Percentiles rank a stretch among this genome's conserved stretches.
phyloP scores from a whole-genome alignment of 2,113 vertebrate genomes.

The Candoia aspera region DNA sequence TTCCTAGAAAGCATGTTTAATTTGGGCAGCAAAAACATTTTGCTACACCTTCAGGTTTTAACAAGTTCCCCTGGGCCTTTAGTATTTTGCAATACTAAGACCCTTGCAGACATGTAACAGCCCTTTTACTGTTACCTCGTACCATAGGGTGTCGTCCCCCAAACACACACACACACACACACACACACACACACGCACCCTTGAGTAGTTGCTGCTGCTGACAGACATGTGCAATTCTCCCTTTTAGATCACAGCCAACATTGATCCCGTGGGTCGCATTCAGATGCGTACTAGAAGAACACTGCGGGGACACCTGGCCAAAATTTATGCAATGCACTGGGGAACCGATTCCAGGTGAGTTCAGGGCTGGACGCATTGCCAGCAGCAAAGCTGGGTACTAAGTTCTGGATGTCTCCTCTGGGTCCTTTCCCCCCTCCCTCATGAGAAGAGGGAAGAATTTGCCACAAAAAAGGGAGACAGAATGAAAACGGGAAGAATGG shows the following conservation, averaged over 20 bases:
- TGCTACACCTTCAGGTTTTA: neutral
- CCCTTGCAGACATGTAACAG: neutral
- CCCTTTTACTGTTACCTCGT: neutral
- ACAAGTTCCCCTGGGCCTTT: neutral
- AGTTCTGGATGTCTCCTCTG: neutral
- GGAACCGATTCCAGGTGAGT: slow-evolving; percentile 96
- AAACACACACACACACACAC: neutral
- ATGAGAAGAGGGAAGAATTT: neutral
- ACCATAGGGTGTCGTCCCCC: too few species aligned
- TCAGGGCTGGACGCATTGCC: fast-evolving
- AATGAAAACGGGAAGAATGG: neutral
- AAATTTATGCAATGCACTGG: slow-evolving; percentile 99
- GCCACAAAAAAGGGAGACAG: neutral
- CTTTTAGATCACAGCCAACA: slow-evolving; percentile 95
- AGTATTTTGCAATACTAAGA: neutral
- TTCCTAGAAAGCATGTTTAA: neutral
- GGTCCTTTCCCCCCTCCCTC: neutral
- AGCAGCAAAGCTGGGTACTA: neutral
- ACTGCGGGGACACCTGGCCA: slow-evolving; percentile 96
- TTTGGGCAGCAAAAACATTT: neutral
- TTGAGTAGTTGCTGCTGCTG: neutral
- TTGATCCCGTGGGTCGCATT: slow-evolving; percentile 97
- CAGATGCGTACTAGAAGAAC: slow-evolving; percentile 99
- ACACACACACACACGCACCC: too few species aligned
- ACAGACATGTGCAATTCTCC: neutral